Evolutionary conservation across 2,113 vertebrate species (phyloP).

Genomic region (Saccopteryx leptura): DNA sequence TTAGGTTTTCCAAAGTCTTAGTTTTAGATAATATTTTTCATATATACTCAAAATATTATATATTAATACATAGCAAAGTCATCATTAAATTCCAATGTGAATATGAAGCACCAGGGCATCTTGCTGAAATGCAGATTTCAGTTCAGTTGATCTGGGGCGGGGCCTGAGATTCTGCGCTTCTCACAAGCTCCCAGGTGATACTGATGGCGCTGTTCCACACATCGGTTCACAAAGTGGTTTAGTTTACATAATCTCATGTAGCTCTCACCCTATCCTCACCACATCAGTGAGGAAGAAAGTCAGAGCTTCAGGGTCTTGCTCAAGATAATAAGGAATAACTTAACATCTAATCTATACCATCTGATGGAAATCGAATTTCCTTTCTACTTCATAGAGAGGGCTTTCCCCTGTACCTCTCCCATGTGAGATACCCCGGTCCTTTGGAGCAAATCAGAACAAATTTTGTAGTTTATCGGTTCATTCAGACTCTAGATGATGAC

Average conservation of each 20-base stretch:
- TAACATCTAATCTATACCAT: background rate
- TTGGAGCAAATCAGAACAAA: conserved; percentile 4
- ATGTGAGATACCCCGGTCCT: background rate
- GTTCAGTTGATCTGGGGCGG: background rate
- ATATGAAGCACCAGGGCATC: background rate
- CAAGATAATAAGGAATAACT: background rate
- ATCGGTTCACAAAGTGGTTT: background rate
- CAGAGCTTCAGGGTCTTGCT: background rate
- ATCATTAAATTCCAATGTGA: background rate
- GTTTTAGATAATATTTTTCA: background rate
- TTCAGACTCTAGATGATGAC: background rate
- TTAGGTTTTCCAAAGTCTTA: background rate
- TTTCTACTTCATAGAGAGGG: background rate
- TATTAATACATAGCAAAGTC: background rate
- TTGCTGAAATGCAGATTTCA: background rate
- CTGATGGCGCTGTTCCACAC: fast-evolving
- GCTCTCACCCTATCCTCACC: background rate
- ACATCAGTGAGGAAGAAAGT: background rate
- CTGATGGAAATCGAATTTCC: background rate
- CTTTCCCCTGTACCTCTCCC: background rate
- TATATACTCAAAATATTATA: background rate
- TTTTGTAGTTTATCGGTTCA: background rate
- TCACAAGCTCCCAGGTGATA: background rate
- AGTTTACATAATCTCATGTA: background rate
- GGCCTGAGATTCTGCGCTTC: background rate